phyloP scores from a whole-genome alignment of 2,888 invertebrate species.

The Morpho deidamia region DNA sequence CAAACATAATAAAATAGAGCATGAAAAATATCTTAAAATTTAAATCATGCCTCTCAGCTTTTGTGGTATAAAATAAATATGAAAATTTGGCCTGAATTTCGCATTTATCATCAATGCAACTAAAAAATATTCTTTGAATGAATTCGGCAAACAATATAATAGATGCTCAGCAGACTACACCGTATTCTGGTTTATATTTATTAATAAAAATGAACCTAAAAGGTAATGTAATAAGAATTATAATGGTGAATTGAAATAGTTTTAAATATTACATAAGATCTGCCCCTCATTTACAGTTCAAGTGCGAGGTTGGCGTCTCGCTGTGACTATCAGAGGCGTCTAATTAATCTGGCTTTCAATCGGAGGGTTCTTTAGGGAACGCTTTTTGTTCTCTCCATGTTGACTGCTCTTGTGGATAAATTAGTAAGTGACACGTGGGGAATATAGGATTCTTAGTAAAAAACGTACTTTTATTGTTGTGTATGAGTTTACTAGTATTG shows the following conservation, averaged over 20 bases:
- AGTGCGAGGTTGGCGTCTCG: slow-evolving; percentile 31
- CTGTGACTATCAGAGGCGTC: slow-evolving; percentile 50
- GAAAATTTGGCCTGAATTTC: neutral
- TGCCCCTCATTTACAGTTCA: slow-evolving; percentile 29
- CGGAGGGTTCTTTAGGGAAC: slow-evolving; percentile 13
- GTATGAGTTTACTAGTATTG: too few species aligned
- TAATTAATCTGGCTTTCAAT: slow-evolving; percentile 52
- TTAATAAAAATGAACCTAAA: slow-evolving; percentile 1
- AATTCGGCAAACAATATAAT: slow-evolving; percentile 20
- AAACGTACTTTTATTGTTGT: too few species aligned
- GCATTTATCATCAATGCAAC: slow-evolving; percentile 13
- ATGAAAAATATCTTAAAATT: neutral
- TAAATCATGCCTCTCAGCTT: neutral
- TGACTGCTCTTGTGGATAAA: slow-evolving; percentile 23
- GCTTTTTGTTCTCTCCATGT: slow-evolving; percentile 22
- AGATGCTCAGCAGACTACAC: slow-evolving; percentile 6
- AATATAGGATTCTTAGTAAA: too few species aligned
- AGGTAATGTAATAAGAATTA: neutral
- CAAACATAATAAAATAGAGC: neutral
- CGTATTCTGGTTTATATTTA: neutral
- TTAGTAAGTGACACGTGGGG: slow-evolving; percentile 19
- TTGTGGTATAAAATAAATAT: slow-evolving; percentile 1
- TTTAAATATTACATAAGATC: slow-evolving; percentile 9
- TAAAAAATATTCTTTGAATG: slow-evolving; percentile 19
- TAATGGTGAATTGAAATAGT: neutral